Base-by-base conservation (phyloP, 2,113 vertebrate genomes). In the Psittacus erithacus region DNA sequence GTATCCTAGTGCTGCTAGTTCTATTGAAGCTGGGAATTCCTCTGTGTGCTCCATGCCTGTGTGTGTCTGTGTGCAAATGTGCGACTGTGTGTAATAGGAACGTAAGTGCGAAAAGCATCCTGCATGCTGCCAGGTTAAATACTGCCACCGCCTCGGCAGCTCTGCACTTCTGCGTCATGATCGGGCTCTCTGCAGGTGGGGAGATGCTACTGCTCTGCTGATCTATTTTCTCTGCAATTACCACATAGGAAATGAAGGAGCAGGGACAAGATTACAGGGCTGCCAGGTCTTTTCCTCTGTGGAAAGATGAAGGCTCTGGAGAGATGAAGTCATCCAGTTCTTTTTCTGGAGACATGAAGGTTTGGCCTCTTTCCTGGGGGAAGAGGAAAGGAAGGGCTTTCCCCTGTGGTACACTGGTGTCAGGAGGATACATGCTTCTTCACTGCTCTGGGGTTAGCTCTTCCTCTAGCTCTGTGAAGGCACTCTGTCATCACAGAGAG, bases 291-390 rank as follows among this genome's bases (percentile, higher is more conserved):
- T 52, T 59, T 78, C 70, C 74, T 81, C 69, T 75, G 73, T 25
- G 65, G 52, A 79, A 69, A 49, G 65, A 39, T 39, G 38, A 39
- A 39, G 65, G 57, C 83, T 86, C 55, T 39, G 79, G 71, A 81
- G 92, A 57, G 92, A 85, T 93, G 77, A 93, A 91, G 95, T 92
- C 86, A 93, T 79, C 1, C 0, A 41, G 53, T 53, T 87, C 83
- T 94, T 95, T 95, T 90, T 84, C 12, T 50, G 73, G 95, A 86
- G 78, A 44, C 0, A 1, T 0, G 5, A 84, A 55, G 76, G 90
- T 83, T 91, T 93, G 90, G 90, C 84, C 53, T 3, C 31, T 82
- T 92, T 82, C 79, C 84, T 89, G 77, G 43, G 29, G 64, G 70
- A 60, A 80, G 63, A 69, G 52, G 82, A 68, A 62, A 77, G 84